Evolutionary conservation across 2,888 invertebrate genomes (phyloP).

Genomic region (Lochmaea crataegi): DNA sequence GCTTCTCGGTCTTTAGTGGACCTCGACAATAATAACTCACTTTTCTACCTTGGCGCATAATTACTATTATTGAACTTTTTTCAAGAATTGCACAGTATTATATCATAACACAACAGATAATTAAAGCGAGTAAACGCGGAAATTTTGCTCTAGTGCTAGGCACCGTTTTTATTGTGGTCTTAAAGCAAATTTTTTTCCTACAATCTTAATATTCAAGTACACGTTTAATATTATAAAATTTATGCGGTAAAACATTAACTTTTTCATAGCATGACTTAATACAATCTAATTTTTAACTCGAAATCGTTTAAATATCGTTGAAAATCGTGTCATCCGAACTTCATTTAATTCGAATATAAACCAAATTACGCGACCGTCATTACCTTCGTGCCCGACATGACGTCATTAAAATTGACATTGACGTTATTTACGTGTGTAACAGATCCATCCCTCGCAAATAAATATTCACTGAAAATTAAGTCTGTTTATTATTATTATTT

Average conservation of each 20-base stretch:
- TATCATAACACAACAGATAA: too few relatives aligned
- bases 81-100: too few relatives aligned
- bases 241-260: not conserved
- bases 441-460: conserved; percentile 22
- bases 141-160: too few relatives aligned
- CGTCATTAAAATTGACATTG: conserved; percentile 35
- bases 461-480: conserved; percentile 34
- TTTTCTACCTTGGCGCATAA: too few relatives aligned
- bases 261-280: conserved; percentile 3
- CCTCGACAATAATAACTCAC: too few relatives aligned
- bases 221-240: not conserved
- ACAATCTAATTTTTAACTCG: not conserved
- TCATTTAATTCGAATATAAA: not conserved
- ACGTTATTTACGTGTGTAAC: conserved; percentile 36
- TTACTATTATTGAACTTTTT: too few relatives aligned
- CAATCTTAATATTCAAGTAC: too few relatives aligned
- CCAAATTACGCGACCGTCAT: conserved; percentile 5
- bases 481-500: conserved; percentile 31
- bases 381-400: conserved; percentile 26
- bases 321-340: conserved; percentile 5
- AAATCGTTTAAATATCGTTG: conserved; percentile 2
- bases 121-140: too few relatives aligned
- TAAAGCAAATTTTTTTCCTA: too few relatives aligned
- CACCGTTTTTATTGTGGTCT: too few relatives aligned
- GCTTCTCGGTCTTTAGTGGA: too few relatives aligned